phyloP scores from a whole-genome alignment of 2,888 invertebrate species.

The Eupithecia inturbata region DNA sequence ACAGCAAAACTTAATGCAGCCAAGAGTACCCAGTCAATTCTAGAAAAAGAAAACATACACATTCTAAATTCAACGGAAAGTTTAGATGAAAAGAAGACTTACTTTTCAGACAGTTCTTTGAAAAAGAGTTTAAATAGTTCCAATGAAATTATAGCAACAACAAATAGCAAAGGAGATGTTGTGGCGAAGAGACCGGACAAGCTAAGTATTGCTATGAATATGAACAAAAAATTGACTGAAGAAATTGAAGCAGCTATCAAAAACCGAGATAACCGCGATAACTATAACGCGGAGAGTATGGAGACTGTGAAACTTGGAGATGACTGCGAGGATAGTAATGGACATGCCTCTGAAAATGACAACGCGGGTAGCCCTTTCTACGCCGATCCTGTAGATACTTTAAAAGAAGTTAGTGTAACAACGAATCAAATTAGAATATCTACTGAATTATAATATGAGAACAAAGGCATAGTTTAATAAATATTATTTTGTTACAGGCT shows the following conservation, averaged over 20 bases:
- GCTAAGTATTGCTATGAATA: slow-evolving; percentile 76
- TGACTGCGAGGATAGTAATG: slow-evolving; percentile 62
- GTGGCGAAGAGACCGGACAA: slow-evolving; percentile 80
- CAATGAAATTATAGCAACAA: slow-evolving; percentile 77
- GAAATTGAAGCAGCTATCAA: slow-evolving; percentile 78
- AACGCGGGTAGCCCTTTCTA: slow-evolving; percentile 94
- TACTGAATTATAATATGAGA: not conserved
- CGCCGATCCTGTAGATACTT: slow-evolving; percentile 94
- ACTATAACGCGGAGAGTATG: slow-evolving; percentile 76
- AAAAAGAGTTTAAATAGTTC: slow-evolving; percentile 74
- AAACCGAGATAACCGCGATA: slow-evolving; percentile 70
- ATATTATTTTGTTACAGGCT: slow-evolving; percentile 55
- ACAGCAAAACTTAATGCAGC: slow-evolving; percentile 76
- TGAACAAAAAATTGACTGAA: slow-evolving; percentile 80
- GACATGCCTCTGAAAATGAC: slow-evolving; percentile 74
- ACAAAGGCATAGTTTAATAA: not conserved
- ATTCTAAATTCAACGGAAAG: slow-evolving; percentile 75
- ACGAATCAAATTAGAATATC: not conserved
- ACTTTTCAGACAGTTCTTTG: slow-evolving; percentile 68
- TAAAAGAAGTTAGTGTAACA: slow-evolving; percentile 82
- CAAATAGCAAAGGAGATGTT: slow-evolving; percentile 78
- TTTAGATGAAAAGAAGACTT: slow-evolving; percentile 69
- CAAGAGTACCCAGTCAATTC: slow-evolving; percentile 77
- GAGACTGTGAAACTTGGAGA: slow-evolving; percentile 80
- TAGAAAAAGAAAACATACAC: slow-evolving; percentile 77